Base-by-base conservation (phyloP, 2,797 vertebrate species). In the Carduelis carduelis region DNA sequence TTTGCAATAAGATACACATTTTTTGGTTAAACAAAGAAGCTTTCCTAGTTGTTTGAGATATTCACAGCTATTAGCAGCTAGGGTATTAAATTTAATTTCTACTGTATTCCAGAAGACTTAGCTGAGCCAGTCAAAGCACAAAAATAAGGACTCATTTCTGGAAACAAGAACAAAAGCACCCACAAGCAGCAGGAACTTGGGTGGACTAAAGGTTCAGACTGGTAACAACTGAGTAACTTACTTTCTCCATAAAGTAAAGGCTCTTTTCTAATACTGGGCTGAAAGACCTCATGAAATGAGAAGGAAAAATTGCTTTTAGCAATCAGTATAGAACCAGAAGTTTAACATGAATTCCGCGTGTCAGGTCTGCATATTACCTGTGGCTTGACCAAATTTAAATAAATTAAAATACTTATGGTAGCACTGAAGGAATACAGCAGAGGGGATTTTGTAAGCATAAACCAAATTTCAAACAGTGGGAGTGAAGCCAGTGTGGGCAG, bases 261-360 rank as follows among this genome's bases (percentile, higher is more conserved):
- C 5, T 75, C 4, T 46, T 22, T 86, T 59, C n/a, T 88, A 43
- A 30, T 60, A 22, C 18, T 52, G 11, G 14, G 3, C 39, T 63
- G 44, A 70, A 83, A 41, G 39, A 46, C 27, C 10, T 76, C 5
- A 12, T 39, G 57, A 56, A 92, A 59, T 12, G 35, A 59, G 34
- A 85, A 34, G 11, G 30, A 60, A 27, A 65, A 47, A 15, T 5
- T 27, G 14, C 27, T 74, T 76, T 57, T 39, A 71, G 17, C 39
- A 8, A 5, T 50, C 57, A 6, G 7, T 13, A 4, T 8, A 26
- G 41, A 49, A 59, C 34, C 41, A n/a, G 19, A 59, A 63, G 8
- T 12, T 30, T 59, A 11, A 11, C 21, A 5, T 3, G 5, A 70
- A n/a, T 74, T 24, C 11, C 57, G 19, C 0, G 0, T 66, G 16